These are phyloP conservation scores for Porites cylindrica DNA, from an alignment of 92 coral and sea anemone genomes.

Conservation along the genomic window DNA sequence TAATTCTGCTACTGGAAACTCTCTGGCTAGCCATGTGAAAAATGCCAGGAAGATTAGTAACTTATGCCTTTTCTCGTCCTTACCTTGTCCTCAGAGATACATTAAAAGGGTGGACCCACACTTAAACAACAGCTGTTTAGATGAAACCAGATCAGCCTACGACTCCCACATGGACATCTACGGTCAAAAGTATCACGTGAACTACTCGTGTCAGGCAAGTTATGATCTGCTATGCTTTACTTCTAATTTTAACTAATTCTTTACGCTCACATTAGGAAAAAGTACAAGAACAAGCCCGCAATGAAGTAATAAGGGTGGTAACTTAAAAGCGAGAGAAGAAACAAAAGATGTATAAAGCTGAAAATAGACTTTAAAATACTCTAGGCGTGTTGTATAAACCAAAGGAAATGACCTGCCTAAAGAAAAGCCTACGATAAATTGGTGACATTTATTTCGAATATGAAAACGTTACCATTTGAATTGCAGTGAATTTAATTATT, in stretches of 20 bases:
- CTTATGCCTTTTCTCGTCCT: not conserved
- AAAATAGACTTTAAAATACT: not conserved
- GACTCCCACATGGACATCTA: slow-evolving; percentile 44
- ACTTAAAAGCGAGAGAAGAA: too few species aligned
- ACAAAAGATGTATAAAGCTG: too few species aligned
- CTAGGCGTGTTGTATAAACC: not conserved
- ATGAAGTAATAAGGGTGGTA: too few species aligned
- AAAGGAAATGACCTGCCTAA: not conserved
- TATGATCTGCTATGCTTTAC: too few species aligned
- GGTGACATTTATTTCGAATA: too few species aligned
- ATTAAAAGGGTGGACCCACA: slow-evolving; percentile 75
- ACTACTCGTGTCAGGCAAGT: slow-evolving; percentile 78
- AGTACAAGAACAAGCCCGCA: too few species aligned
- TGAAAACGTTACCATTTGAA: too few species aligned
- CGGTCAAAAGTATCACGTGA: slow-evolving; percentile 62
- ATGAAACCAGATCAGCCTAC: not conserved
- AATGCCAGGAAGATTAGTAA: not conserved
- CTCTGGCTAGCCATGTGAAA: not conserved
- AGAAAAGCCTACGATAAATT: too few species aligned
- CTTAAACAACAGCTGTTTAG: slow-evolving; percentile 71
- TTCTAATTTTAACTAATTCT: too few species aligned
- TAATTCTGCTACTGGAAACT: too few species aligned
- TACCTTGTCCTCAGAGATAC: slow-evolving; percentile 28
- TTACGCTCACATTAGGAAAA: too few species aligned
- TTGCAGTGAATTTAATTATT: not conserved